Evolutionary conservation across 2,797 vertebrate genomes (phyloP), one percentile per base, ranked within the genome.

Genomic region (Gobionotothen gibberifrons): DNA sequence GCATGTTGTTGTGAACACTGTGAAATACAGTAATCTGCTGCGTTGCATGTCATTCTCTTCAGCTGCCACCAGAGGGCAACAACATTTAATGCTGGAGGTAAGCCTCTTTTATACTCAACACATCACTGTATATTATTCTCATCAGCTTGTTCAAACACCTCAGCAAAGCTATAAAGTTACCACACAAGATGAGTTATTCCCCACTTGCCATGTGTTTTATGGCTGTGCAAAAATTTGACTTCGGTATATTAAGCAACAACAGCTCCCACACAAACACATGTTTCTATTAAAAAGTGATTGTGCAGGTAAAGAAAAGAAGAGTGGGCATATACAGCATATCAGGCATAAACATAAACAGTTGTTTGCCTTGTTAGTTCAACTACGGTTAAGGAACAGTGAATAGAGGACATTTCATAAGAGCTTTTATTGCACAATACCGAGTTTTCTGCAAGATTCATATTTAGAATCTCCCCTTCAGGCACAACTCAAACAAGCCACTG

Each of bases 401-500:
- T 6, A n/a, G 36, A 76, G 9, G 9, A 26, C 12, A 43, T 88
- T 84, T 84, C 57, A 62, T n/a, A 59, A 81, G 55, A 84, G 10
- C 43, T 49, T 72, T 9, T 9, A 40, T 84, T 80, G 75, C 81
- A 81, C 83, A 90, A 82, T 76, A 39, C 42, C 19, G 9, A n/a
- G 4, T 22, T 80, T 83, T 73, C 16, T 49, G 19, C 61, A 66
- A 70, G 60, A 86, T 43, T 70, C 9, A 52, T n/a, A 32, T 70
- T 44, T 72, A 4, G 66, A 14, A 76, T 77, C 81, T 70, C 44
- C 69, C 32, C 84, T 42, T 71, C 60, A 76, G 84, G 83, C 82
- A 42, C 40, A 54, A 22, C 53, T 72, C 58, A 72, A 86, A 87
- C 90, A 93, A 88, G 92, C 80, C 66, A 13, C 78, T 74, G 85